phyloP scores from a whole-genome alignment of 2,888 invertebrate species.

The Aleiodes leptofemur region DNA sequence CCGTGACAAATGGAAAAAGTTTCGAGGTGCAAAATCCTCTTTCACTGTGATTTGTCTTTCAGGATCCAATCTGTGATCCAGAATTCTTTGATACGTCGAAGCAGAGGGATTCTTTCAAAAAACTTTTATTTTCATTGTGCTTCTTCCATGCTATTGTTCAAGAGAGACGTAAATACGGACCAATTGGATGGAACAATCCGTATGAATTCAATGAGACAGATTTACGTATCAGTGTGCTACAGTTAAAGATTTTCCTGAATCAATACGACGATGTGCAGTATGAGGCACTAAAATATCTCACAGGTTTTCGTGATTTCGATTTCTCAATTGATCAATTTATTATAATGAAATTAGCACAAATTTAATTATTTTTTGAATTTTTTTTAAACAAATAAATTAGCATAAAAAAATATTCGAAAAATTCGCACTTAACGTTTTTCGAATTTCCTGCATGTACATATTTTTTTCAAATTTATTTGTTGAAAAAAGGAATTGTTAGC shows the following conservation, averaged over 20 bases:
- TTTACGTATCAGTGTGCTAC: slow-evolving; percentile 90
- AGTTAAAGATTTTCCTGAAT: slow-evolving; percentile 91
- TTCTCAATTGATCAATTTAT: too few relatives aligned
- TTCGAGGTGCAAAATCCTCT: background rate
- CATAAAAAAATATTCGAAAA: too few relatives aligned
- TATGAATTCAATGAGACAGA: slow-evolving; percentile 98
- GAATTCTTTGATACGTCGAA: slow-evolving; percentile 92
- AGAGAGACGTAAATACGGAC: slow-evolving; percentile 93
- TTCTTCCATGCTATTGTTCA: slow-evolving; percentile 96
- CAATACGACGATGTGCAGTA: slow-evolving; percentile 90
- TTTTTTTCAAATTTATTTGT: too few relatives aligned
- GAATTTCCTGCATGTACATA: too few relatives aligned
- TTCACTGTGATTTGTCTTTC: slow-evolving; percentile 22
- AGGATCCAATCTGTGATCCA: slow-evolving; percentile 89
- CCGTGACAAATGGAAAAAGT: background rate
- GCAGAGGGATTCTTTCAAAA: slow-evolving; percentile 86
- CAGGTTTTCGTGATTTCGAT: slow-evolving; percentile 69
- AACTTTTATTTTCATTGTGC: slow-evolving; percentile 89
- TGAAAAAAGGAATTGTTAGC: too few relatives aligned
- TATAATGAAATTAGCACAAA: too few relatives aligned
- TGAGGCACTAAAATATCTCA: slow-evolving; percentile 91
- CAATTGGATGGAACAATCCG: slow-evolving; percentile 96
- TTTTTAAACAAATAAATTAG: too few relatives aligned
- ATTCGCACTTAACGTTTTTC: too few relatives aligned
- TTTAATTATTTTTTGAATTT: too few relatives aligned